Conservation (phyloP, 2,888 invertebrate genomes). For the Drosophila nigritarsus region DNA sequence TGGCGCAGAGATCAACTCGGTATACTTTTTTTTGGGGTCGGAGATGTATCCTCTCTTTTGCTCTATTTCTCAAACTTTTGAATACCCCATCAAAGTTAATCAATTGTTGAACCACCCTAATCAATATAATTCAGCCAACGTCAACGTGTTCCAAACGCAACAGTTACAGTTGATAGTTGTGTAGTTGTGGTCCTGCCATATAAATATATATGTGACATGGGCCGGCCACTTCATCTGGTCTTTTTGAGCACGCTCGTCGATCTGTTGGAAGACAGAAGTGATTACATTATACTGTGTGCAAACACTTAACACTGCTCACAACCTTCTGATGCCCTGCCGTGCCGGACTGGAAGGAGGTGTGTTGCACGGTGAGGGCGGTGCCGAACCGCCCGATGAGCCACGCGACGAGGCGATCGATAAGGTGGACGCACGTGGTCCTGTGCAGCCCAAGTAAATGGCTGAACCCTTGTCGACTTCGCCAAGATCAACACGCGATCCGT, state of each 20-base stretch:
- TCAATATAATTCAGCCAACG: slow-evolving; percentile 11
- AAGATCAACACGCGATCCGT: slow-evolving; percentile 90
- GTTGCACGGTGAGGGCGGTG: slow-evolving; percentile 91
- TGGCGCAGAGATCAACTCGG: not conserved
- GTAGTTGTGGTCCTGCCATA: slow-evolving; percentile 9
- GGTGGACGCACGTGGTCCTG: slow-evolving; percentile 81
- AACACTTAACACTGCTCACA: not conserved
- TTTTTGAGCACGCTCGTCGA: slow-evolving; percentile 79
- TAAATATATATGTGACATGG: slow-evolving; percentile 7
- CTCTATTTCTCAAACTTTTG: not conserved
- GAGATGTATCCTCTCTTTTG: not conserved
- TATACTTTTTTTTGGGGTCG: not conserved
- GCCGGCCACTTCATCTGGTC: slow-evolving; percentile 74
- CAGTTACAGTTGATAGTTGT: slow-evolving; percentile 14
- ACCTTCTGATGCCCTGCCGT: slow-evolving; percentile 87
- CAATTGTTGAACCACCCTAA: not conserved
- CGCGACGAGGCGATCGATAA: slow-evolving; percentile 85
- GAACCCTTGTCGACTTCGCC: slow-evolving; percentile 87
- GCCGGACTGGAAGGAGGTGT: slow-evolving; percentile 92
- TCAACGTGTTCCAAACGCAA: slow-evolving; percentile 25
- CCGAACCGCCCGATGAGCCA: slow-evolving; percentile 87
- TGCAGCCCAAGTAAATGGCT: slow-evolving; percentile 87
- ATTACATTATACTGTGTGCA: not conserved
- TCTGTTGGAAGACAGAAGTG: slow-evolving; percentile 40
- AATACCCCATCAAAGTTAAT: not conserved